Evolutionary conservation across 2,113 vertebrate species (phyloP), one percentile per base, ranked within the genome.

Genomic region (Lichenostomus cassidix): DNA sequence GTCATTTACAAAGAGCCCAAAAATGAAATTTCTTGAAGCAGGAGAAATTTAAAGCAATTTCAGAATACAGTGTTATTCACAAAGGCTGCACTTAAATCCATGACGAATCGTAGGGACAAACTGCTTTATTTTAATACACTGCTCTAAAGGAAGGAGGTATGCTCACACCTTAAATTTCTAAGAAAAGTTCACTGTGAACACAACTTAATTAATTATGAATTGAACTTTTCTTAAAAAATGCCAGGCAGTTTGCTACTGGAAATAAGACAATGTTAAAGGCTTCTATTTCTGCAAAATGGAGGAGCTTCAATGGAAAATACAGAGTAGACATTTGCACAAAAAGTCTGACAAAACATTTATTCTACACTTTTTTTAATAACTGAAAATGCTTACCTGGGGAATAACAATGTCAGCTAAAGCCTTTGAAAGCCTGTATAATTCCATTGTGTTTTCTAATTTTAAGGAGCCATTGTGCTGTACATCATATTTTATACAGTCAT

Each of bases 401-500:
- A 99, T 99, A 89, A 99, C 99, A 63, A 99, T 99, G 94, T 99
- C 99, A 85, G 99, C 99, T 96, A 99, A 96, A 33, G 98, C 98
- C 87, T 99, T 99, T 27, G 99, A 99, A 83, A 99, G 97, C n/a
- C 98, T 97, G 83, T 99, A 99, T 68, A 99, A 95, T 95, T 99
- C 98, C 98, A 99, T 99, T 69, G 98, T 99, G 94, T 98, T 97
- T 96, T 98, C 98, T 96, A 99, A 97, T 92, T 99, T 98, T 90
- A 99, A 97, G 17, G 98, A 98, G 89, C 98, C 97, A 37, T 99
- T 99, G 96, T 99, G 99, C 74, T 99, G 99, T 65, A 99, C 98
- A 4, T 99, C 99, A 3, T 99, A 99, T 95, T 99, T 99, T 96
- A 99, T 99, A 96, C 99, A 99, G 92, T 99, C 99, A 15, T 99